Evolutionary conservation across 2,888 invertebrate genomes (phyloP).

Genomic region (Chloroclysta siterata): DNA sequence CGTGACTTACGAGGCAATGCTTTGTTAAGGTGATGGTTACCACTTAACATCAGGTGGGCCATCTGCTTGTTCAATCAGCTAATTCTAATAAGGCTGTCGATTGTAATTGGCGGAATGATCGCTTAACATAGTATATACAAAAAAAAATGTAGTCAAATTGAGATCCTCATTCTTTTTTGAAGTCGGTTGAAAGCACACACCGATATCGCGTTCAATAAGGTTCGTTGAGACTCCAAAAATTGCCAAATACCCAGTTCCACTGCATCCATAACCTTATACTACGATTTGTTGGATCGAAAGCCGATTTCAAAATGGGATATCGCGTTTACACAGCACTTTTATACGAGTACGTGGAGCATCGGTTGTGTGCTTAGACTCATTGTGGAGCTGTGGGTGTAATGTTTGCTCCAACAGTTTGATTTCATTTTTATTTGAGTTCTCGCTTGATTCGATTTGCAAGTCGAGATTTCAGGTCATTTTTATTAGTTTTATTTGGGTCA

Average conservation of each 20-base stretch:
- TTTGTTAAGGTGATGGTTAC: too few species aligned
- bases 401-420: conserved; percentile 22
- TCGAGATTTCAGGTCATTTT: background rate
- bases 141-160: too few species aligned
- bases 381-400: conserved; percentile 14
- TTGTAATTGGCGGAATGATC: too few species aligned
- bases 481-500: background rate
- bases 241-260: conserved; percentile 12
- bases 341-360: conserved; percentile 19
- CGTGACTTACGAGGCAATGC: too few species aligned
- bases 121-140: too few species aligned
- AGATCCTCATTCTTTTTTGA: too few species aligned
- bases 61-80: too few species aligned
- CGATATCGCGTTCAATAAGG: too few species aligned
- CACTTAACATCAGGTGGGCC: too few species aligned
- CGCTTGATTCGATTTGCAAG: conserved; percentile 6
- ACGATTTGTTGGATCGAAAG: conserved; percentile 30
- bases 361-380: conserved; percentile 22
- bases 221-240: too few species aligned
- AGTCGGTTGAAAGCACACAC: too few species aligned
- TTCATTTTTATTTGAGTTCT: conserved; percentile 21
- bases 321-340: conserved; percentile 36
- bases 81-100: too few species aligned
- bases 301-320: conserved; percentile 38
- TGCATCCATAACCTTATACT: background rate